phyloP scores from a whole-genome alignment of 1,140 invertebrate species.

The Charaxes varanes region DNA sequence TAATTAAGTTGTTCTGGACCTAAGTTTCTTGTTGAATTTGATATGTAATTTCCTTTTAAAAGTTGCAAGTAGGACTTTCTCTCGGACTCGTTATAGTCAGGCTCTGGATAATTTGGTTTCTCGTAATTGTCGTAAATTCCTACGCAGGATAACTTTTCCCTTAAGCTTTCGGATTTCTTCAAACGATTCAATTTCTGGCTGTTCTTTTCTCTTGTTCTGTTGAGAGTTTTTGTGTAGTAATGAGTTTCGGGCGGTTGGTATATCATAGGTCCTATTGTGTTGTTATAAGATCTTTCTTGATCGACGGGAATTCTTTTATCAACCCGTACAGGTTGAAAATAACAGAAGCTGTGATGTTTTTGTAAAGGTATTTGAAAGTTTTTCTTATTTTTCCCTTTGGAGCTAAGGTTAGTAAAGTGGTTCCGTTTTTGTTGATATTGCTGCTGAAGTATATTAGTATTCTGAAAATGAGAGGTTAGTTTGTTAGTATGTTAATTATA shows the following conservation, averaged over 20 bases:
- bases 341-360: slow-evolving; percentile 80
- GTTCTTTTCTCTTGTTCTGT: slow-evolving; percentile 63
- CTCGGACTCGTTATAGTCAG: slow-evolving; percentile 67
- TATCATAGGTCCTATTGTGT: slow-evolving; percentile 66
- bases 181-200: slow-evolving; percentile 60
- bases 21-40: slow-evolving; percentile 60
- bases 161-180: slow-evolving; percentile 68
- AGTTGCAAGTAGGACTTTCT: slow-evolving; percentile 68
- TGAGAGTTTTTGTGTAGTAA: slow-evolving; percentile 69
- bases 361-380: slow-evolving; percentile 78
- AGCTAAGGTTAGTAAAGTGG: slow-evolving; percentile 60
- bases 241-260: slow-evolving; percentile 58
- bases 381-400: slow-evolving; percentile 73
- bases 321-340: slow-evolving; percentile 77
- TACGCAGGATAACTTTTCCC: slow-evolving; percentile 70
- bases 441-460: slow-evolving; percentile 73
- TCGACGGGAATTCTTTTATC: slow-evolving; percentile 61
- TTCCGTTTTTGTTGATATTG: slow-evolving; percentile 72
- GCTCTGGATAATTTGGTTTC: slow-evolving; percentile 69
- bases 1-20: slow-evolving; percentile 51
- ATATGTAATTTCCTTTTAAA: slow-evolving; percentile 66
- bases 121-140: slow-evolving; percentile 64
- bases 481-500: slow-evolving; percentile 39
- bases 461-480: slow-evolving; percentile 62
- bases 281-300: slow-evolving; percentile 62